A percentile compares a stretch with the other conserved stretches of the same genome.
These are phyloP conservation scores for Chionis minor DNA, from an alignment of 2,113 vertebrate genomes.

Conservation along the genomic window DNA sequence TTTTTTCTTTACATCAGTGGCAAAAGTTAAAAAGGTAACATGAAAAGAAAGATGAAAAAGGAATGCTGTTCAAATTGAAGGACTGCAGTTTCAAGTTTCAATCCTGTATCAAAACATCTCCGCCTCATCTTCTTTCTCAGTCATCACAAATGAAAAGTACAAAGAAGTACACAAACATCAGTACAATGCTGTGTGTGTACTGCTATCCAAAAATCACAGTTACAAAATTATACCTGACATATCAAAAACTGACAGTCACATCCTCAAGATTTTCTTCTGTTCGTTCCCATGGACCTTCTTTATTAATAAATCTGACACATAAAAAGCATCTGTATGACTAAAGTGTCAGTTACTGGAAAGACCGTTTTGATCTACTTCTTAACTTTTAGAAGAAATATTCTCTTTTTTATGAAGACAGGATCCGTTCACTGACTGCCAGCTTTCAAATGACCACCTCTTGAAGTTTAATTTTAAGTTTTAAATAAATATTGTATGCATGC, in stretches of 20 bases:
- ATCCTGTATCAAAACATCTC: slow-evolving; percentile 83
- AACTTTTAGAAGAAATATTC: slow-evolving; percentile 96
- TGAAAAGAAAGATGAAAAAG: slow-evolving; percentile 88
- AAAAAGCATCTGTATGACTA: slow-evolving; percentile 94
- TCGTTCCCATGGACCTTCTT: slow-evolving; percentile 89
- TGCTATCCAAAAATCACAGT: slow-evolving; percentile 92
- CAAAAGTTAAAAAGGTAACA: slow-evolving; percentile 85
- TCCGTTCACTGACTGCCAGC: slow-evolving; percentile 87
- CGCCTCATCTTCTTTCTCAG: slow-evolving; percentile 77
- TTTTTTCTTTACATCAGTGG: slow-evolving; percentile 81
- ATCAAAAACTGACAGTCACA: slow-evolving; percentile 89
- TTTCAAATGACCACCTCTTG: slow-evolving; percentile 95
- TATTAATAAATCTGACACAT: slow-evolving; percentile 99
- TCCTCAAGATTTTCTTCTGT: slow-evolving; percentile 79
- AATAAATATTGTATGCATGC: slow-evolving; percentile 98
- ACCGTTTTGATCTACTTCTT: slow-evolving; percentile 93
- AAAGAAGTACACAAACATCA: slow-evolving; percentile 85
- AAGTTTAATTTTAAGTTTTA: slow-evolving; percentile 89
- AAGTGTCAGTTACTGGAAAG: slow-evolving; percentile 97
- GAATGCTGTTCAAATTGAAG: slow-evolving; percentile 84
- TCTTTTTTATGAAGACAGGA: slow-evolving; percentile 94
- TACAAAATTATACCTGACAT: slow-evolving; percentile 96
- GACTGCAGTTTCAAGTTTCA: slow-evolving; percentile 84
- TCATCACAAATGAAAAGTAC: slow-evolving; percentile 81
- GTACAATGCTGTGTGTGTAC: slow-evolving; percentile 80